Base-by-base conservation (phyloP, 2,113 vertebrate species). In the Fukomys damarensis region DNA sequence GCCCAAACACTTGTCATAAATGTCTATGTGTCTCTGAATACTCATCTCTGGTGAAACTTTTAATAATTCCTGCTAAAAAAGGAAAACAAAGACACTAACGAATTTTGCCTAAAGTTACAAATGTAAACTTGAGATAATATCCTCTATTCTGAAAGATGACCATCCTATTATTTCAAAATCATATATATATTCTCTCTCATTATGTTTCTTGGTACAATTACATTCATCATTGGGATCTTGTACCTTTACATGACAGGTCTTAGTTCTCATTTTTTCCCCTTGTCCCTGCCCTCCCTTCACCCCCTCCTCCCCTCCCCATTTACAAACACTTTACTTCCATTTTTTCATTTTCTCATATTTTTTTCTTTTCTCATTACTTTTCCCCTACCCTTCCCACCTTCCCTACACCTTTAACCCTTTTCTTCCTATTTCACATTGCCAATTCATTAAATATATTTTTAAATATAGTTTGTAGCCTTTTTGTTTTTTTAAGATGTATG, bases 61-160 rank as follows among this genome's bases (percentile, higher is more conserved):
- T 58, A 65, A 87, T 92, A 49, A 86, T 79, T 46, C 14, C 38
- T 93, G 16, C 49, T 58, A 95, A 19, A 74, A 93, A 13, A 77
- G 16, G 30, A 93, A 93, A 96, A 79, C 66, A 76, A 65, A 17
- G 35, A 61, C 26, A 86, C 3, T 43, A 89, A 84, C 93, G 43
- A 87, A 54, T 79, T 81, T 94, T 93, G 70, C 28, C 28, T 66
- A 76, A 52, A 96, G 58, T 17, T 68, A 28, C 65, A 95, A 72
- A 41, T 46, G 43, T 43, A 20, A 77, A 70, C n/a, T 59, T 81
- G 24, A 94, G 63, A 17, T 72, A 35, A 76, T 65, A 85, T 14
- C 11, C 4, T 85, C 32, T 90, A 85, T 85, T 91, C 5, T 63
- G 12, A 87, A 90, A 92, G n/a, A 95, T 85, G 8, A 20, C 5